phyloP scores from a whole-genome alignment of 2,888 invertebrate species.

The Standfussiana lucernea region DNA sequence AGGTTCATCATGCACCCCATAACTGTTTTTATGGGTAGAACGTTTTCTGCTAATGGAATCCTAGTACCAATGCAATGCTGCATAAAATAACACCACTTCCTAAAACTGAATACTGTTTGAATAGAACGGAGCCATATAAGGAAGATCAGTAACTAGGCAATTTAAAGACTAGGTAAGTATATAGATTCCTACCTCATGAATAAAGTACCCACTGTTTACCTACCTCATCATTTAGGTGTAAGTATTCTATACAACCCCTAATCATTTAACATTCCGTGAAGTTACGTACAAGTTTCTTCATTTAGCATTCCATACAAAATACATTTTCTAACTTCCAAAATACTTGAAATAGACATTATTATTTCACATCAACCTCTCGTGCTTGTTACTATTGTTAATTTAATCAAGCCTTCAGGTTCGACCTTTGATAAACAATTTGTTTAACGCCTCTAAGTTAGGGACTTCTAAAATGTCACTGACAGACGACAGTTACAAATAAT shows the following conservation, averaged over 20 bases:
- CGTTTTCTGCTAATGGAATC: neutral
- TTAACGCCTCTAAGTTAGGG: constrained; percentile 34
- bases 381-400: constrained; percentile 20
- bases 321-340: neutral
- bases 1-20: constrained; percentile 1
- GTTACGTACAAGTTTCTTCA: neutral
- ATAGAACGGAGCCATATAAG: neutral
- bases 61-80: neutral
- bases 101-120: neutral
- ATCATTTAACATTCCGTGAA: neutral
- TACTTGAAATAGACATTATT: constrained; percentile 1
- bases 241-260: neutral
- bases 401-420: constrained; percentile 25
- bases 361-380: constrained; percentile 9
- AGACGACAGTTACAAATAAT: constrained; percentile 45
- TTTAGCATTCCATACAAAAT: neutral
- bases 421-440: constrained; percentile 45
- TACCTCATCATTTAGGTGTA: neutral
- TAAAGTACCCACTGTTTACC: neutral
- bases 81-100: neutral
- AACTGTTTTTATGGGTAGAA: neutral
- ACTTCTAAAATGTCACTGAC: constrained; percentile 24
- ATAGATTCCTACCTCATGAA: neutral
- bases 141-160: neutral
- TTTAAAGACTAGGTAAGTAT: neutral